Evolutionary conservation across 2,113 vertebrate species (phyloP), one percentile per base, ranked within the genome.

Genomic region (Furnarius figulus): DNA sequence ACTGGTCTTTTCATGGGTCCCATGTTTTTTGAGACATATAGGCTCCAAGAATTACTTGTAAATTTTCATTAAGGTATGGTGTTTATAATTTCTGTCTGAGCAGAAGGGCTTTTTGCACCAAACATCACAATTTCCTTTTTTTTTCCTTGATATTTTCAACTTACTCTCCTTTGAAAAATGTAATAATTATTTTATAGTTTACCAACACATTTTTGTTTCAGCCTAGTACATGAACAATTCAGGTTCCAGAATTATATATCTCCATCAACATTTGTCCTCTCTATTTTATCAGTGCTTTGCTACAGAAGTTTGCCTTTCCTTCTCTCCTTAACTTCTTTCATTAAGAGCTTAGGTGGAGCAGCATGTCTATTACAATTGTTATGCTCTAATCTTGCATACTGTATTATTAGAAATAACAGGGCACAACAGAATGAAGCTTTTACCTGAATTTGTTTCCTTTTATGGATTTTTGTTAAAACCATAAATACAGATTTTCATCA

Each of bases 401-500:
- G 15, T 86, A 85, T 95, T 95, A 94, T 95, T 65, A 96, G 18
- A 52, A 91, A 49, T 74, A 95, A 92, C 23, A 76, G 61, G 33
- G 46, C 62, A 93, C 39, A 96, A 94, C 62, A 85, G 20, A 95
- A 14, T 90, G 82, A 93, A 84, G 16, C 10, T 19, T 81, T 72
- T 67, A 80, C 66, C 53, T 85, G 71, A 74, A 76, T 91, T 61
- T 53, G 50, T 91, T 96, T 92, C 50, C 50, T 87, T 96, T 91
- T 91, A 93, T 62, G 66, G 59, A 84, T 80, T 86, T 87, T 95
- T 79, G 31, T 85, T 77, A 93, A 97, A 96, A 55, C 6, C 17
- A 5, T 89, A 62, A 65, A 18, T 70, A 14, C 15, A 72, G 19
- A 85, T 87, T 96, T 95, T 97, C 37, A 83, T 93, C 93, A 42